Evolutionary conservation across 2,888 invertebrate genomes (phyloP).

Genomic region (Stenichneumon culpator): DNA sequence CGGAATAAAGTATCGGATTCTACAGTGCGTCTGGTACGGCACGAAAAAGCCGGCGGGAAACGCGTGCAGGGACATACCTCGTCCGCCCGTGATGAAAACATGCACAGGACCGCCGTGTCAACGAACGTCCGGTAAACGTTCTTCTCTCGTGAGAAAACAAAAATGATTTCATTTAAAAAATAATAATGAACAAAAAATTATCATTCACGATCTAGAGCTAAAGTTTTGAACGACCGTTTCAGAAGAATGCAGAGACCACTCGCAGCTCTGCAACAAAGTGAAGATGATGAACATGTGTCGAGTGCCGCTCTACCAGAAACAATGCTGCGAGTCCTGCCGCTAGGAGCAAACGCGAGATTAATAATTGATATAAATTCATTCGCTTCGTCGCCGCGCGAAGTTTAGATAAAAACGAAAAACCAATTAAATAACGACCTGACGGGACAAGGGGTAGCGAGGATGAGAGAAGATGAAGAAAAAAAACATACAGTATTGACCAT

Average conservation of each 20-base stretch:
- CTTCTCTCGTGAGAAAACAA: neutral
- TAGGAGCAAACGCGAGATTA: conserved; percentile 63
- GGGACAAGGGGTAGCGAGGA: conserved; percentile 48
- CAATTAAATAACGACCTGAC: conserved; percentile 38
- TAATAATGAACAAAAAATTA: neutral
- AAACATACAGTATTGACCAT: conserved; percentile 63
- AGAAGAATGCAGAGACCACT: conserved; percentile 93
- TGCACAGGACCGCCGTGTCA: conserved; percentile 91
- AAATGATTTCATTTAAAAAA: neutral
- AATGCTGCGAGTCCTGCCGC: conserved; percentile 94
- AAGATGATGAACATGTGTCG: conserved; percentile 95
- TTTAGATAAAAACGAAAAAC: conserved; percentile 47
- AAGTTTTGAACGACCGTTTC: conserved; percentile 72
- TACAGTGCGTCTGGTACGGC: conserved; percentile 97
- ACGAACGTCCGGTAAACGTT: conserved; percentile 80
- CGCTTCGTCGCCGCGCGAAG: conserved; percentile 42
- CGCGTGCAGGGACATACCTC: conserved; percentile 92
- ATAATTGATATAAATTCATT: conserved; percentile 48
- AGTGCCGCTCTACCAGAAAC: conserved; percentile 92
- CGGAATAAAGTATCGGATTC: conserved; percentile 94
- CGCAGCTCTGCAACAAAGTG: conserved; percentile 94
- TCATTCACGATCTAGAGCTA: neutral
- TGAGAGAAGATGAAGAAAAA: conserved; percentile 19
- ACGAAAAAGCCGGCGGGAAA: conserved; percentile 94
- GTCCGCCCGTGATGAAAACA: conserved; percentile 92